phyloP scores from a whole-genome alignment of 1,140 invertebrate genomes.

The Aphelenchoides besseyi region DNA sequence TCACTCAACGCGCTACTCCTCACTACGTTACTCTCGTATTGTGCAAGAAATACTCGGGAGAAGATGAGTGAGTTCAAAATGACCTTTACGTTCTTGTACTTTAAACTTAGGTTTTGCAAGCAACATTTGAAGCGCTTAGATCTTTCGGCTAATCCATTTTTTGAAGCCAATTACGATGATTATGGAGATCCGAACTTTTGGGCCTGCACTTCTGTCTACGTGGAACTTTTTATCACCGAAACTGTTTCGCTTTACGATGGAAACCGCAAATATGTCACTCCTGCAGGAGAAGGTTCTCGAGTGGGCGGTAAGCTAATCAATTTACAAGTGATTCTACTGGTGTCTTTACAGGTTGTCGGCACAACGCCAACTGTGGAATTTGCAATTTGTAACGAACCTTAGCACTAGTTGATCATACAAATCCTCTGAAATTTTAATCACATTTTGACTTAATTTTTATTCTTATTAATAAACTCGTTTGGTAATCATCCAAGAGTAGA shows the following conservation, averaged over 20 bases:
- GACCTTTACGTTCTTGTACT: neutral
- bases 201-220: neutral
- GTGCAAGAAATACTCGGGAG: neutral
- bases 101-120: neutral
- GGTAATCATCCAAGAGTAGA: too few relatives aligned
- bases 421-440: too few relatives aligned
- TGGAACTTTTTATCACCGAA: neutral
- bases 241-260: neutral
- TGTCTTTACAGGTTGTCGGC: too few relatives aligned
- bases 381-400: too few relatives aligned
- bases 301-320: too few relatives aligned
- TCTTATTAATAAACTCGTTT: too few relatives aligned
- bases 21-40: neutral
- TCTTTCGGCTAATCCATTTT: neutral
- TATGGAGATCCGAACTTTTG: neutral
- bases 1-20: neutral
- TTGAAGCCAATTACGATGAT: neutral
- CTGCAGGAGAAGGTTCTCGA: too few relatives aligned
- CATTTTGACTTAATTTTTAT: too few relatives aligned
- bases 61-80: neutral
- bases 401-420: too few relatives aligned
- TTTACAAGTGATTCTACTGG: too few relatives aligned
- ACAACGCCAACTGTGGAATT: too few relatives aligned
- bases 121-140: neutral
- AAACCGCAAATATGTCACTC: too few relatives aligned